A percentile compares a stretch with the other conserved stretches of the same genome.
phyloP scores from a whole-genome alignment of 2,113 vertebrate genomes.

The Edolisoma coerulescens region DNA sequence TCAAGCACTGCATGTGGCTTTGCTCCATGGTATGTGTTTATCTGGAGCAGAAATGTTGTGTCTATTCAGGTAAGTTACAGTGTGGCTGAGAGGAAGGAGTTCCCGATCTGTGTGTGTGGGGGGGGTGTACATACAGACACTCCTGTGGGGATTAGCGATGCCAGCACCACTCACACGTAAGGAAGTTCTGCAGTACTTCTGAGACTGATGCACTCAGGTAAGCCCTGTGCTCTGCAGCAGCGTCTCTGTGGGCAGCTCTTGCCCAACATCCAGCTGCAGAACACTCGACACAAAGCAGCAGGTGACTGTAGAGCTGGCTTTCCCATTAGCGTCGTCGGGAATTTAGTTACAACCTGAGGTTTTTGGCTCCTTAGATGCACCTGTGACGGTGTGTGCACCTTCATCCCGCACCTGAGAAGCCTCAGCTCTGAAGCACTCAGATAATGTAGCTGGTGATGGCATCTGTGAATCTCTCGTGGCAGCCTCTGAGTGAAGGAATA shows the following conservation, averaged over 20 bases:
- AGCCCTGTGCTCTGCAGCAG: not conserved
- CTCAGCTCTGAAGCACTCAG: not conserved
- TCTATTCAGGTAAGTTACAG: not conserved
- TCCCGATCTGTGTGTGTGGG: rapidly evolving
- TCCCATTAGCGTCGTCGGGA: rapidly evolving
- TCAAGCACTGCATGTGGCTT: not conserved
- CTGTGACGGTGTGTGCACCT: not conserved
- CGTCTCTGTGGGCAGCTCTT: not conserved
- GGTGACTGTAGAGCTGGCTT: not conserved
- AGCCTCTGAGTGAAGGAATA: not conserved
- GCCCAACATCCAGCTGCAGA: not conserved
- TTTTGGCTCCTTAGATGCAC: not conserved
- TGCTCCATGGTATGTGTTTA: rapidly evolving
- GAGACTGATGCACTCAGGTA: rapidly evolving
- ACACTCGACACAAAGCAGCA: not conserved
- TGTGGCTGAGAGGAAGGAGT: not conserved
- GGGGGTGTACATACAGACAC: rapidly evolving
- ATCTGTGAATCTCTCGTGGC: not conserved
- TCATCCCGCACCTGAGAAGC: not conserved
- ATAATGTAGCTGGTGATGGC: not conserved
- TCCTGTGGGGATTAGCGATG: not conserved
- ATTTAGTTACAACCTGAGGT: not conserved
- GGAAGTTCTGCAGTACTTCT: not conserved
- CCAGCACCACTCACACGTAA: rapidly evolving
- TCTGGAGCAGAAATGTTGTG: not conserved